Evolutionary conservation across 2,113 vertebrate genomes (phyloP), one percentile per base, ranked within the genome.

Genomic region (Pipra filicauda): DNA sequence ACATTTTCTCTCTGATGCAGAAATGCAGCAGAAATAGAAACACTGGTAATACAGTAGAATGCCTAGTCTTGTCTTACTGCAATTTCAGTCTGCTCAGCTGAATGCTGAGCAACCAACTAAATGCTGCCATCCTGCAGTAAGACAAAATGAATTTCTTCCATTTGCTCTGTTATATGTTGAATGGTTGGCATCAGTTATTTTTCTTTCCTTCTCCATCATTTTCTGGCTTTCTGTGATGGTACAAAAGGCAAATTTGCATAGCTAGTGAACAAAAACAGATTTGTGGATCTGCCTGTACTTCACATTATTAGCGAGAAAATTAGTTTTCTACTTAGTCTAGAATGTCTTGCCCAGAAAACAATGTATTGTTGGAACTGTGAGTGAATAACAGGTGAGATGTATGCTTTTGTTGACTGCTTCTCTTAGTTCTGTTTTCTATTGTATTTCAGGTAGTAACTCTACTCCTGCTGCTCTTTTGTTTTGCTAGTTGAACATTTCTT

Each of bases 181-280:
- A 59, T 28, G 39, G 16, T 66, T 93, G 73, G 69, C 73, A 67
- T 61, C 75, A 72, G 28, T 76, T 80, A 43, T 58, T 93, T 76
- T 84, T 43, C 51, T 69, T 81, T 22, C 31, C 73, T 71, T 87
- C 48, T 31, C n/a, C 24, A 41, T 61, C 0, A 28, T 74, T 89
- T 92, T 91, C 64, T 93, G 91, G 30, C 48, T 26, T 94, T 94
- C 97, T 69, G 79, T 88, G 65, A 44, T 59, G 67, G 70, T 94
- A 95, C 90, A 92, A 95, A 91, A 95, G 86, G 85, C 61, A 87
- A 31, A 95, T 97, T 94, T 93, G 57, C 94, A 89, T 65, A 87
- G 44, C 33, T 72, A 69, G 39, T n/a, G 61, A 93, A 91, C 61
- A 89, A 65, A 78, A 95, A 9, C 85, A 85, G 74, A 73, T 83